Evolutionary conservation across 1,140 invertebrate genomes (phyloP).

Genomic region (Drosophila hydei): DNA sequence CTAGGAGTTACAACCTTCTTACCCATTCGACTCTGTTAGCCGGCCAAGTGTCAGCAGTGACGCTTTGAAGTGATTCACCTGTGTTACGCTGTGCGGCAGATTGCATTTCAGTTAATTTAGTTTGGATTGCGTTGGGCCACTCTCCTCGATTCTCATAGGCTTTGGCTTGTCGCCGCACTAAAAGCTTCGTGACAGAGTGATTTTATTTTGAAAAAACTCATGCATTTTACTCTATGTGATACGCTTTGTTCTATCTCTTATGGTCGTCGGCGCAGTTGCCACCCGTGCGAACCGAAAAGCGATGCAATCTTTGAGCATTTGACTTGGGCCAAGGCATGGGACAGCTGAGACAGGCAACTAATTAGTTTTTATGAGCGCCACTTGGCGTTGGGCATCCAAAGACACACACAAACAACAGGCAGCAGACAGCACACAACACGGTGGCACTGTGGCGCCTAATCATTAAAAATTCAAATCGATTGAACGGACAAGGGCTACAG

Average conservation of each 20-base stretch:
- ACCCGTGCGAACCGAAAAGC: conserved; percentile 49
- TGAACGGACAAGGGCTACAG: conserved; percentile 37
- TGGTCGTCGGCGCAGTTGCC: conserved; percentile 68
- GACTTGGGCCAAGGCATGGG: background rate
- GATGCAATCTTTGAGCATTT: conserved; percentile 17
- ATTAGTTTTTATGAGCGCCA: conserved; percentile 77
- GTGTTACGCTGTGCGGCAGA: conserved; percentile 30
- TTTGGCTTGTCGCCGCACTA: conserved; percentile 35
- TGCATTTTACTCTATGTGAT: conserved; percentile 52
- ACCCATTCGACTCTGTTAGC: conserved; percentile 1
- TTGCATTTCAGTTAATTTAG: background rate
- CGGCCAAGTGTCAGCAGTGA: conserved; percentile 24
- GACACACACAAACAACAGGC: background rate
- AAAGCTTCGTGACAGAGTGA: conserved; percentile 79
- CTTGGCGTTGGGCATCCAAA: conserved; percentile 27
- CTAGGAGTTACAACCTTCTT: background rate
- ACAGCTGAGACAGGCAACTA: conserved; percentile 64
- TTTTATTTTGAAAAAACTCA: conserved; percentile 56
- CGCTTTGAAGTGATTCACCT: conserved; percentile 44
- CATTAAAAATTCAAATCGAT: conserved; percentile 83
- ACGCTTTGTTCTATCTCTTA: conserved; percentile 74
- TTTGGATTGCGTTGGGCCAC: background rate
- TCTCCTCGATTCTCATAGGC: conserved; percentile 39
- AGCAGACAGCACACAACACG: conserved; percentile 20
- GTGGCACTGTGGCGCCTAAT: conserved; percentile 81